A percentile compares a stretch with the other conserved stretches of the same genome.
These are phyloP conservation scores for Musca domestica DNA, from an alignment of 1,140 invertebrate species.

Conservation along the genomic window DNA sequence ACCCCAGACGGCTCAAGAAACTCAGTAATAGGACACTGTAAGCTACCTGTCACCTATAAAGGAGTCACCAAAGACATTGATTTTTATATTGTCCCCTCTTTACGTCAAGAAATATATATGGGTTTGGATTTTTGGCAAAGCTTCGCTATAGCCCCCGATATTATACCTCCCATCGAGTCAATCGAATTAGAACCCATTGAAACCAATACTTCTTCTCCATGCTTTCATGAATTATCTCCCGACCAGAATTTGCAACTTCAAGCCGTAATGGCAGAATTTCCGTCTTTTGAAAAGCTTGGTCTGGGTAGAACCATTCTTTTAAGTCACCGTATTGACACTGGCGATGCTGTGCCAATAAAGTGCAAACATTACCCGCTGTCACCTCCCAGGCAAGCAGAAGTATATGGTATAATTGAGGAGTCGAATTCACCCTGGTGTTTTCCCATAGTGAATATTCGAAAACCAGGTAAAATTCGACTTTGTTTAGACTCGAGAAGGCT, in stretches of 20 bases:
- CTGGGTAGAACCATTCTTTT: constrained; percentile 19
- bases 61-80: background rate
- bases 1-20: background rate
- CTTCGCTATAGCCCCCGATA: background rate
- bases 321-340: constrained; percentile 14
- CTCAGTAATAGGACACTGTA: background rate
- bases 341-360: constrained; percentile 15
- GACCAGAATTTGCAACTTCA: background rate
- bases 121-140: background rate
- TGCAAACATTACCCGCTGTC: constrained; percentile 17
- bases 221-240: background rate
- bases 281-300: constrained; percentile 14
- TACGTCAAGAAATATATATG: background rate
- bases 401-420: constrained; percentile 12
- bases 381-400: constrained; percentile 7
- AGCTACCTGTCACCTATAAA: background rate
- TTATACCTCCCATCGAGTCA: background rate
- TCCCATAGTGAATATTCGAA: constrained; percentile 18
- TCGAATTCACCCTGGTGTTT: constrained; percentile 21
- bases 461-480: constrained; percentile 32
- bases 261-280: background rate
- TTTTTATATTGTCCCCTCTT: background rate
- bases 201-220: background rate
- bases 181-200: background rate
- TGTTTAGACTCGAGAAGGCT: constrained; percentile 50